A percentile compares a stretch with the other conserved stretches of the same genome.
Evolutionary conservation across 1,140 invertebrate species (phyloP).

Genomic region (Antheraea mylitta): DNA sequence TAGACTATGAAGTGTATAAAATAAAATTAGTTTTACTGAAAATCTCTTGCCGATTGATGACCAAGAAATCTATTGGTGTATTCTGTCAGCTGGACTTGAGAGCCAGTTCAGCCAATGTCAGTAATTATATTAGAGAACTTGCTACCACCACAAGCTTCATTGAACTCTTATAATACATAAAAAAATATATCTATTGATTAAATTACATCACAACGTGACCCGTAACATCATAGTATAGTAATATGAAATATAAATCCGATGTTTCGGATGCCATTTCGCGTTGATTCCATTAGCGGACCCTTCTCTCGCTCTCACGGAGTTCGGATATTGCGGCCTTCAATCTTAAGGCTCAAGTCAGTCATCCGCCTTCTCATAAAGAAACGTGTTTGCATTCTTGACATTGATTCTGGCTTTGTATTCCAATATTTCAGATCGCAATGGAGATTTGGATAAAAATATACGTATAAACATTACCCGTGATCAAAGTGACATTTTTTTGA

Average conservation of each 20-base stretch:
- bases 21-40: too few species aligned
- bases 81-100: too few species aligned
- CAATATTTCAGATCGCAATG: conserved; percentile 54
- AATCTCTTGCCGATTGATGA: too few species aligned
- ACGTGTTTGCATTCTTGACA: conserved; percentile 67
- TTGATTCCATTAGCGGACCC: conserved; percentile 62
- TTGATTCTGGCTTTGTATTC: conserved; percentile 48
- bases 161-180: too few species aligned
- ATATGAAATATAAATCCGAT: conserved; percentile 7
- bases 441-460: background rate
- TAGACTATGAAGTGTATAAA: too few species aligned
- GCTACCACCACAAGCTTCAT: too few species aligned
- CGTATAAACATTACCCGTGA: too few species aligned
- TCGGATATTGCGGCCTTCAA: conserved; percentile 47
- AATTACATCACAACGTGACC: background rate
- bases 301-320: conserved; percentile 41
- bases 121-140: too few species aligned
- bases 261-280: conserved; percentile 23
- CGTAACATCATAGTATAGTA: background rate
- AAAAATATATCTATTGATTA: too few species aligned
- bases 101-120: too few species aligned
- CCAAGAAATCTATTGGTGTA: too few species aligned
- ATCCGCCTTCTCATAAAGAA: conserved; percentile 57
- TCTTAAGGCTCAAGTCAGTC: conserved; percentile 44
- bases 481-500: too few species aligned